Conservation (phyloP, 2,113 vertebrate species). For the Anser brachyrhynchus region DNA sequence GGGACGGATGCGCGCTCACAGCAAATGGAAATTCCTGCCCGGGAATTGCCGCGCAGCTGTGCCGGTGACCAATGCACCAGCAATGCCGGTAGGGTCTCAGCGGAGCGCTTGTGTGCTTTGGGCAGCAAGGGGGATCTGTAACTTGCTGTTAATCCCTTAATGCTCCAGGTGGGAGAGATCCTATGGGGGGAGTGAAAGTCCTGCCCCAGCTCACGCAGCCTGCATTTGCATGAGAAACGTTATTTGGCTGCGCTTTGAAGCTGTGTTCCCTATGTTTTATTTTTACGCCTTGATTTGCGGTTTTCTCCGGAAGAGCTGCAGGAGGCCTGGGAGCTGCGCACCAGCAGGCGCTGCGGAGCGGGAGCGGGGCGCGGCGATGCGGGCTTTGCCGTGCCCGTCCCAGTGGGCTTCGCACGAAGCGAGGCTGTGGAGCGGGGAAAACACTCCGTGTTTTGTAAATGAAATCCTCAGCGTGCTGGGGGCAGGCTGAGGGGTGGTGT, state of each 20-base stretch:
- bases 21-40: neutral
- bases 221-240: rapidly evolving
- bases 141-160: rapidly evolving
- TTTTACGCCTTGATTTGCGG: neutral
- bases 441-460: neutral
- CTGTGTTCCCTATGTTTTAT: neutral
- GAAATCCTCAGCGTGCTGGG: neutral
- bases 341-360: no score
- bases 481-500: rapidly evolving
- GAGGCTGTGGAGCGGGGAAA: neutral
- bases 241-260: neutral
- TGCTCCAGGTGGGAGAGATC: rapidly evolving
- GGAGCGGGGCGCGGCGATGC: no score
- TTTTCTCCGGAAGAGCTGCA: rapidly evolving
- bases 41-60: neutral
- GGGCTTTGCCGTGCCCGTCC: no score
- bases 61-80: neutral
- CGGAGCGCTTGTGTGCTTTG: neutral
- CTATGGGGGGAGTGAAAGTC: neutral
- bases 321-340: rapidly evolving
- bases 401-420: no score
- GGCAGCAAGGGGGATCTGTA: neutral
- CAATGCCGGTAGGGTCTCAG: rapidly evolving
- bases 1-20: neutral
- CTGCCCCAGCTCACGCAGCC: neutral